Base-by-base conservation (phyloP, 2,888 invertebrate genomes). In the Octonoba sinensis region DNA sequence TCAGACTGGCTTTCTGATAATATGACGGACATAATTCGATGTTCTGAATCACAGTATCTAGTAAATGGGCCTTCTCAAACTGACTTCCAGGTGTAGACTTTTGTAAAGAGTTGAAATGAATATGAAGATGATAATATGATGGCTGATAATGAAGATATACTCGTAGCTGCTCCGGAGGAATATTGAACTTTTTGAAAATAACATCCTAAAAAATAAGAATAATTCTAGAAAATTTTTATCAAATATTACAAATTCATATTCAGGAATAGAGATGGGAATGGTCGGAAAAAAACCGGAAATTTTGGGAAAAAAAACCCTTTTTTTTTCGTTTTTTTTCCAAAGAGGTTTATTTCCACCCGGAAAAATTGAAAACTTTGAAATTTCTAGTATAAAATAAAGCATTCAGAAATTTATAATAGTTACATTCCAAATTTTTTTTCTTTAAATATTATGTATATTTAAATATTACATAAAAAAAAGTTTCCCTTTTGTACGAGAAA, bases 81-180 rank as follows among this genome's bases (percentile, higher is more conserved):
- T 92, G 92, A 86, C 94, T 94, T 46, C 97, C 93, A 89, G 89
- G 93, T 11, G 78, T 75, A 86, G 95, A 94, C 89, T 93, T 93
- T 62, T 91, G 91, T 2, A 97, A 88, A 77, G 92, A 92, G 15
- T 95, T 95, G 87, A 97, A 95, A 89, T 99, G 99, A 0, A 99
- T 91, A 88, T 99, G 99, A 0, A 99, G 90, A 88, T 99, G 97
- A 89, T 97, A 98, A 90, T 96, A 99, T 0, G 97, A 95, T 0
- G 99, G 99, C 87, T 96, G 97, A 89, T 99, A 99, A 88, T 99
- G 98, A 0, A 98, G 88, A 88, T 94, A 99, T 83, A 95, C 91
- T 27, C 97, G 91, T 36, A 98, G 88, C 87, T 95, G 88, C 82
- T 86, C 86, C 18, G 90, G 88, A 3, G 91, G 89, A 0, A 99